Evolutionary conservation across 2,888 invertebrate species (phyloP).

Genomic region (Diloba caeruleocephala): DNA sequence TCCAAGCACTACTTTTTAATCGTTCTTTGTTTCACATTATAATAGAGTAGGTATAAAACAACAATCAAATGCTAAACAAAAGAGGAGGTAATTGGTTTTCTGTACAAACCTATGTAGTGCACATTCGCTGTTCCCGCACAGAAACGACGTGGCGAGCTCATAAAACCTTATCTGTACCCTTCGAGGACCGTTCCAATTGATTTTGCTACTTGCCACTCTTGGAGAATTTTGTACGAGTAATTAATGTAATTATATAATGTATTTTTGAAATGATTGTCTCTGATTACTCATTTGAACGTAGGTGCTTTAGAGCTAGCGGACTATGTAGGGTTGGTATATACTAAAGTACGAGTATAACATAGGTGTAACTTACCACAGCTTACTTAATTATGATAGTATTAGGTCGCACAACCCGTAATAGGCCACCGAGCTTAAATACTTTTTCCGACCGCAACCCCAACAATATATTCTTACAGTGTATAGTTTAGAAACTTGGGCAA

Average conservation of each 20-base stretch:
- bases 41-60: constrained; percentile 40
- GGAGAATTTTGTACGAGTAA: constrained; percentile 28
- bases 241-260: constrained; percentile 1
- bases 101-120: constrained; percentile 79
- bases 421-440: too few species aligned
- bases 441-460: too few species aligned
- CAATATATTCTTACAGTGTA: too few species aligned
- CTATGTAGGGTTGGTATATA: too few species aligned
- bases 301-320: too few species aligned
- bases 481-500: too few species aligned
- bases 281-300: too few species aligned
- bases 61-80: constrained; percentile 64
- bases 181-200: constrained; percentile 67
- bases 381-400: too few species aligned
- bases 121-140: constrained; percentile 80
- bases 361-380: too few species aligned
- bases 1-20: constrained; percentile 28
- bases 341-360: too few species aligned
- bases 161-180: constrained; percentile 88
- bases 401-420: too few species aligned
- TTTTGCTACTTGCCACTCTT: constrained; percentile 60
- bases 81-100: constrained; percentile 76
- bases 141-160: constrained; percentile 87
- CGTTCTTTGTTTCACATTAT: constrained; percentile 30
- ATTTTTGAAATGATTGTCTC: too few species aligned